Evolutionary conservation across 2,888 invertebrate species (phyloP).

Genomic region (Cheilosia scutellata): DNA sequence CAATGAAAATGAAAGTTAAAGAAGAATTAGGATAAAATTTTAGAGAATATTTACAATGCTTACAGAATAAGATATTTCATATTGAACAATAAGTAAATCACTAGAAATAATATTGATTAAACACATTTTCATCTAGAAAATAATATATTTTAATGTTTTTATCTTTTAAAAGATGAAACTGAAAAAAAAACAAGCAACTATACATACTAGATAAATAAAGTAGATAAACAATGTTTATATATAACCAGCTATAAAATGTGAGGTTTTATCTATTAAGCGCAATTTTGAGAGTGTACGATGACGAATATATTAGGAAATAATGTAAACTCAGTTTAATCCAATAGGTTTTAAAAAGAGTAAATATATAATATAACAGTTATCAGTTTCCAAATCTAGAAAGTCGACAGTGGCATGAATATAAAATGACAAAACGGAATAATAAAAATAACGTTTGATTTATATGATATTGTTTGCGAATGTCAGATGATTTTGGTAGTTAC

Average conservation of each 20-base stretch:
- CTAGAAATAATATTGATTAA: conserved; percentile 34
- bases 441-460: not conserved
- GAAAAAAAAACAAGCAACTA: conserved; percentile 22
- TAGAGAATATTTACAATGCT: conserved; percentile 65
- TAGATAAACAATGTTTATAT: conserved; percentile 1
- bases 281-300: conserved; percentile 16
- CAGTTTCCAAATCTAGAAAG: conserved; percentile 19
- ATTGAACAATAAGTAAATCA: conserved; percentile 50
- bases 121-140: conserved; percentile 47
- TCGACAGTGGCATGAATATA: not conserved
- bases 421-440: not conserved
- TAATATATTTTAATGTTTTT: conserved; percentile 27
- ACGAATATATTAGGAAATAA: conserved; percentile 38
- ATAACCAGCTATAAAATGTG: conserved; percentile 16
- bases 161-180: conserved; percentile 40
- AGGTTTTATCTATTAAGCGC: conserved; percentile 28
- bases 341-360: conserved; percentile 16
- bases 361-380: conserved; percentile 36
- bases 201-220: conserved; percentile 26
- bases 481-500: conserved; percentile 4
- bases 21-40: conserved; percentile 23
- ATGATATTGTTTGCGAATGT: not conserved
- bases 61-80: conserved; percentile 50
- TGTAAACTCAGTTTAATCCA: conserved; percentile 38
- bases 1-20: not conserved